Percentiles rank a stretch among this genome's conserved stretches.
Conservation (phyloP, 2,888 invertebrate genomes). For the Metopia argyrocephala region DNA sequence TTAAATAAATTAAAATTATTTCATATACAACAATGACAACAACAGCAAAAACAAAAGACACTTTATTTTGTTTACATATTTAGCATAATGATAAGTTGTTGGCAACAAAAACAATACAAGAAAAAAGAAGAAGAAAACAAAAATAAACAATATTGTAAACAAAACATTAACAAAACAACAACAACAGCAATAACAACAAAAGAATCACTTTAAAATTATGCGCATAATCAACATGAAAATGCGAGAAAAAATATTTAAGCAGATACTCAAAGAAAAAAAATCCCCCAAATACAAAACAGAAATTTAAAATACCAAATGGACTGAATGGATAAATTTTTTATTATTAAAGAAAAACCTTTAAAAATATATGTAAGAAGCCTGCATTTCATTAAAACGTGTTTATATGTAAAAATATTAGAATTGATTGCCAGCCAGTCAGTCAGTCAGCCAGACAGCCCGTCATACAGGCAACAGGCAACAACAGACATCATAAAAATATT, state of each 20-base stretch:
- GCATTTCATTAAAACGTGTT: slow-evolving; percentile 54
- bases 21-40: neutral
- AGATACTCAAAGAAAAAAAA: neutral
- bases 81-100: slow-evolving; percentile 48
- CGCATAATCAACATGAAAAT: slow-evolving; percentile 76
- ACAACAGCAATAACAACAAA: slow-evolving; percentile 32
- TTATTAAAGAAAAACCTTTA: neutral
- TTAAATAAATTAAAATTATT: slow-evolving; percentile 30
- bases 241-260: slow-evolving; percentile 65
- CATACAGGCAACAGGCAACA: slow-evolving; percentile 4
- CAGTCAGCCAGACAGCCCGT: slow-evolving; percentile 8
- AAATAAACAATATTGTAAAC: slow-evolving; percentile 44
- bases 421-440: slow-evolving; percentile 5
- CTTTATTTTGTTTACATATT: slow-evolving; percentile 5
- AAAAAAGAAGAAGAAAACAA: slow-evolving; percentile 17
- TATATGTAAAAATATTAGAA: slow-evolving; percentile 11
- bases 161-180: slow-evolving; percentile 50
- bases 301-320: slow-evolving; percentile 42
- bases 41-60: slow-evolving; percentile 9
- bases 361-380: slow-evolving; percentile 7
- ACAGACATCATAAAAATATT: neutral
- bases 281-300: neutral
- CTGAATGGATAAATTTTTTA: slow-evolving; percentile 52
- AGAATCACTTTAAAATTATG: slow-evolving; percentile 72
- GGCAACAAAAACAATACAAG: slow-evolving; percentile 17